Percentiles rank a stretch among this genome's conserved stretches.
phyloP scores from a whole-genome alignment of 2,113 vertebrate species.

The Rattus rattus region DNA sequence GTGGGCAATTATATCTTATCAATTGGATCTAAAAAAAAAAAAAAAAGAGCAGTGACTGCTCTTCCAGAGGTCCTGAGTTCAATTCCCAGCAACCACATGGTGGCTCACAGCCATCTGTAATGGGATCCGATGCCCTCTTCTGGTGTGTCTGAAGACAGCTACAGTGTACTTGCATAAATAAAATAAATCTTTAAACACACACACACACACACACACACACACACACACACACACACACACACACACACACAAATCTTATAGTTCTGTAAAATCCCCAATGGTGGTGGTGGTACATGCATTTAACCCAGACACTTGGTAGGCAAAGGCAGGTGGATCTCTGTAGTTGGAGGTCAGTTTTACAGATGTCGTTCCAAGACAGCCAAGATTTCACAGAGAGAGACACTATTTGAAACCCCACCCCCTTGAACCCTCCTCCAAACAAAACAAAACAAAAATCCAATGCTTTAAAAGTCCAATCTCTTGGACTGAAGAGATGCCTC shows the following conservation, averaged over 20 bases:
- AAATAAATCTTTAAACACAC: too few species aligned
- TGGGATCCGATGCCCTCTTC: too few species aligned
- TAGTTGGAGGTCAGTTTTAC: not conserved
- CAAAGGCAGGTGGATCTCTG: not conserved
- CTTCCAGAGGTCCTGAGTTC: too few species aligned
- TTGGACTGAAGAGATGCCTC: too few species aligned
- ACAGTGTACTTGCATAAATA: too few species aligned
- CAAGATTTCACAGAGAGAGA: not conserved
- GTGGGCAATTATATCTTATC: too few species aligned
- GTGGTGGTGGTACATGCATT: not conserved
- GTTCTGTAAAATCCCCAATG: not conserved
- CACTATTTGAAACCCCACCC: not conserved
- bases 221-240: not conserved
- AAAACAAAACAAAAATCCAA: not conserved
- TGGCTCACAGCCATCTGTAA: too few species aligned
- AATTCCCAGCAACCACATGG: too few species aligned
- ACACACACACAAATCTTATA: not conserved
- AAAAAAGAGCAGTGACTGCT: too few species aligned
- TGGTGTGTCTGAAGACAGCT: too few species aligned
- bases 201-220: not conserved
- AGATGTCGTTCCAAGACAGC: not conserved
- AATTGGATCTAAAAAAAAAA: too few species aligned
- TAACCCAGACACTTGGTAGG: not conserved
- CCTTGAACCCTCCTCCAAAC: not conserved
- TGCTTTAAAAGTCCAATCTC: not conserved